Conservation (phyloP, 2,797 vertebrate genomes). For the Perodicticus potto region DNA sequence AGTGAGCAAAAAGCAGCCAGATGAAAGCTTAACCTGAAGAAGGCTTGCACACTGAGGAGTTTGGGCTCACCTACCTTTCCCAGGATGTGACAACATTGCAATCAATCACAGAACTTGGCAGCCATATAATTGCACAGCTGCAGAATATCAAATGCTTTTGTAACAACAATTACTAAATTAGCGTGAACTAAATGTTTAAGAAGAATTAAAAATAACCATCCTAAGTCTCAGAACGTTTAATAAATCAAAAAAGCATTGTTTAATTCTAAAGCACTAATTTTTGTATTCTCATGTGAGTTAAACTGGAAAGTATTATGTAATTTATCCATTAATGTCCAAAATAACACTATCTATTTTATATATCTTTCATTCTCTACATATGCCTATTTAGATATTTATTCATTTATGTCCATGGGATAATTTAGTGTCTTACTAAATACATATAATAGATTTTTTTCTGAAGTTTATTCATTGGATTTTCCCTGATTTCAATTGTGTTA, state of each 20-base stretch:
- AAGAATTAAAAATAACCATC: conserved; percentile 33
- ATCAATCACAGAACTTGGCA: background rate
- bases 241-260: background rate
- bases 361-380: background rate
- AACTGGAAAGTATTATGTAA: background rate
- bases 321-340: background rate
- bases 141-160: background rate
- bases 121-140: background rate
- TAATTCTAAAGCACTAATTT: background rate
- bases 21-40: background rate
- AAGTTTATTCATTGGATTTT: background rate
- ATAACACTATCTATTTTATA: background rate
- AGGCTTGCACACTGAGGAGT: background rate
- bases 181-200: background rate
- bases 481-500: background rate
- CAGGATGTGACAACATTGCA: no score
- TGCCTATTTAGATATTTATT: background rate
- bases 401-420: background rate
- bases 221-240: background rate
- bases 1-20: background rate
- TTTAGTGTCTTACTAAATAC: conserved; percentile 21
- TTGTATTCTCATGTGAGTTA: background rate
- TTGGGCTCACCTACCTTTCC: background rate
- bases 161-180: conserved; percentile 31
- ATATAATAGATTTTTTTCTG: background rate